phyloP scores from a whole-genome alignment of 2,797 vertebrate genomes.

The Emydoidea blandingii region DNA sequence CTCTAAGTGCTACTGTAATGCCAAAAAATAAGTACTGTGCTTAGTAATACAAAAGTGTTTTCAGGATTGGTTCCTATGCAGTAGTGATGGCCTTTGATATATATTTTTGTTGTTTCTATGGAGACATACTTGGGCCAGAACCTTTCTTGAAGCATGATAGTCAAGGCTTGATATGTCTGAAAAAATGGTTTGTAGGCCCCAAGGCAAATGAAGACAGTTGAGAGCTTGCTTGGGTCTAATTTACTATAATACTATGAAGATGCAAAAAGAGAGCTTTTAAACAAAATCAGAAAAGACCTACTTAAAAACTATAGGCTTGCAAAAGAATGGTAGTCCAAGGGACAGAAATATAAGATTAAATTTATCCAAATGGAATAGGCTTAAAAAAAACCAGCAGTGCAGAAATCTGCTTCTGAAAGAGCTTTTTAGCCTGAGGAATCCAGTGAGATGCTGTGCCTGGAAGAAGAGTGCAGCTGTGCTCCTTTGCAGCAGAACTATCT shows the following conservation, averaged over 20 bases:
- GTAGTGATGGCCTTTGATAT: background rate
- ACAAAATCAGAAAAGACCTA: slow-evolving; percentile 27
- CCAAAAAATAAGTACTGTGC: background rate
- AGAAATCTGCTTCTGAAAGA: slow-evolving; percentile 52
- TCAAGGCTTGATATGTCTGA: slow-evolving; percentile 10
- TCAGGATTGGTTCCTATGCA: background rate
- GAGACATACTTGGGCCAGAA: background rate
- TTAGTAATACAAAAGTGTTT: background rate
- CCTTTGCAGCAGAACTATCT: slow-evolving; percentile 18
- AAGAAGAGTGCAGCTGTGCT: slow-evolving; percentile 5
- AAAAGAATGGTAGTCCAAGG: background rate
- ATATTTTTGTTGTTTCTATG: background rate
- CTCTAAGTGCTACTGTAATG: background rate
- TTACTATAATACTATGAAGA: slow-evolving; percentile 43
- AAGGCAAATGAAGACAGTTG: background rate
- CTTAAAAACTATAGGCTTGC: slow-evolving; percentile 16
- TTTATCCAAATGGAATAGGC: slow-evolving; percentile 24
- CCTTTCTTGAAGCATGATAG: background rate
- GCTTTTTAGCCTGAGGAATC: slow-evolving; percentile 39
- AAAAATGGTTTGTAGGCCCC: slow-evolving; percentile 10
- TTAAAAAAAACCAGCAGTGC: slow-evolving; percentile 32
- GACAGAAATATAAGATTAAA: slow-evolving; percentile 16
- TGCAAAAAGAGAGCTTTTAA: slow-evolving; percentile 40
- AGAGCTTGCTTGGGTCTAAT: slow-evolving; percentile 34
- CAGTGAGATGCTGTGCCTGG: slow-evolving; percentile 9